A percentile compares a stretch with the other conserved stretches of the same genome.
Conservation (phyloP, 1,140 invertebrate genomes). For the Scaptomyza hsui region DNA sequence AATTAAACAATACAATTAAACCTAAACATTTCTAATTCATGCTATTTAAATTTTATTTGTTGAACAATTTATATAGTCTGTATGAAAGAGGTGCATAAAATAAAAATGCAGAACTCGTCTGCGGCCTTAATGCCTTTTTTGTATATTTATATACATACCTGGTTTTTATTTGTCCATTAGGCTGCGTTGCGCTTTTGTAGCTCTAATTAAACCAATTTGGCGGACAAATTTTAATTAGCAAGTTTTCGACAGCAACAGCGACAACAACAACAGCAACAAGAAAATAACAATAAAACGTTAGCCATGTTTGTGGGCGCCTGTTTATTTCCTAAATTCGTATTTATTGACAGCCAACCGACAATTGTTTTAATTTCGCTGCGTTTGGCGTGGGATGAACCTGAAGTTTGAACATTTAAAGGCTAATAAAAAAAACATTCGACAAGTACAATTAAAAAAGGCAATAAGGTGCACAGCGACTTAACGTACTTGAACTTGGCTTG, state of each 20-base stretch:
- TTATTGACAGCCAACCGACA: slow-evolving; percentile 61
- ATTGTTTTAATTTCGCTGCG: slow-evolving; percentile 69
- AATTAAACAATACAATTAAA: neutral
- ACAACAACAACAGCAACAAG: slow-evolving; percentile 11
- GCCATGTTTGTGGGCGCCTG: slow-evolving; percentile 61
- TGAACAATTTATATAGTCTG: slow-evolving; percentile 19
- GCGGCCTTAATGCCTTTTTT: neutral
- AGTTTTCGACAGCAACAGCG: slow-evolving; percentile 29
- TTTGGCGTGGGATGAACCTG: neutral
- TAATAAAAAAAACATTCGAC: slow-evolving; percentile 70
- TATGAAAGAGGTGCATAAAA: slow-evolving; percentile 10
- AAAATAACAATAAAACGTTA: slow-evolving; percentile 66
- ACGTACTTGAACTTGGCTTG: slow-evolving; percentile 37
- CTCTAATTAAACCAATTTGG: slow-evolving; percentile 74
- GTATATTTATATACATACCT: neutral
- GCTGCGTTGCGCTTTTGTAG: slow-evolving; percentile 56
- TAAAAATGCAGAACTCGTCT: slow-evolving; percentile 11
- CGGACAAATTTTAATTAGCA: slow-evolving; percentile 75
- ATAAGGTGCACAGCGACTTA: slow-evolving; percentile 50
- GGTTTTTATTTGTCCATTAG: slow-evolving; percentile 63
- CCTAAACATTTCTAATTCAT: neutral
- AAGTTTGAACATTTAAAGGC: slow-evolving; percentile 59
- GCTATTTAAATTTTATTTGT: slow-evolving; percentile 9
- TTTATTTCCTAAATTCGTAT: slow-evolving; percentile 58
- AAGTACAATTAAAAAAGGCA: slow-evolving; percentile 76